Conservation (phyloP, 2,888 invertebrate species). For the Polydrusus pterygomalis region DNA sequence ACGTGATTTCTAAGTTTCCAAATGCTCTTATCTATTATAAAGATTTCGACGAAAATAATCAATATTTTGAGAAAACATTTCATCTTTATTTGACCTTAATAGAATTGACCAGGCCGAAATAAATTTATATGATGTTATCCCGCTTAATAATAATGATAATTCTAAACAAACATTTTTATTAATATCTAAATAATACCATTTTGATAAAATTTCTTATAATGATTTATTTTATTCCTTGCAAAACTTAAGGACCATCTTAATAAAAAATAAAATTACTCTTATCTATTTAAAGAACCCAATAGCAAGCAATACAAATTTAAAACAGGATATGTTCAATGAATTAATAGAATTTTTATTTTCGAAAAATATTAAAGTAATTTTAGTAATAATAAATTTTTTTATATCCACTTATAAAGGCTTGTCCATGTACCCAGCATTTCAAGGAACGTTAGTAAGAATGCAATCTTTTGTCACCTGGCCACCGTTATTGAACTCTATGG, state of each 20-base stretch:
- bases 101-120: slow-evolving; percentile 17
- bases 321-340: slow-evolving; percentile 40
- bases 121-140: slow-evolving; percentile 31
- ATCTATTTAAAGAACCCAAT: slow-evolving; percentile 43
- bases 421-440: too few species aligned
- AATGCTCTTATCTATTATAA: slow-evolving; percentile 46
- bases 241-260: slow-evolving; percentile 18
- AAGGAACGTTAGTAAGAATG: too few species aligned
- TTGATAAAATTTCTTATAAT: slow-evolving; percentile 9
- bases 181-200: slow-evolving; percentile 35
- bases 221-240: slow-evolving; percentile 10
- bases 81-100: slow-evolving; percentile 34
- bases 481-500: too few species aligned
- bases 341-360: slow-evolving; percentile 37
- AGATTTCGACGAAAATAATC: slow-evolving; percentile 51
- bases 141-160: not conserved
- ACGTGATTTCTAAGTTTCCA: slow-evolving; percentile 41
- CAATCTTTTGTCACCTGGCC: too few species aligned
- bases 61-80: slow-evolving; percentile 39
- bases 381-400: slow-evolving; percentile 55
- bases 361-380: slow-evolving; percentile 56
- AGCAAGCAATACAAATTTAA: slow-evolving; percentile 28
- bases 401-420: too few species aligned
- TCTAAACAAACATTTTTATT: slow-evolving; percentile 29
- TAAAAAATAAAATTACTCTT: slow-evolving; percentile 39